These are phyloP conservation scores for Craniophora ligustri DNA, from an alignment of 2,888 invertebrate genomes.

Conservation along the genomic window DNA sequence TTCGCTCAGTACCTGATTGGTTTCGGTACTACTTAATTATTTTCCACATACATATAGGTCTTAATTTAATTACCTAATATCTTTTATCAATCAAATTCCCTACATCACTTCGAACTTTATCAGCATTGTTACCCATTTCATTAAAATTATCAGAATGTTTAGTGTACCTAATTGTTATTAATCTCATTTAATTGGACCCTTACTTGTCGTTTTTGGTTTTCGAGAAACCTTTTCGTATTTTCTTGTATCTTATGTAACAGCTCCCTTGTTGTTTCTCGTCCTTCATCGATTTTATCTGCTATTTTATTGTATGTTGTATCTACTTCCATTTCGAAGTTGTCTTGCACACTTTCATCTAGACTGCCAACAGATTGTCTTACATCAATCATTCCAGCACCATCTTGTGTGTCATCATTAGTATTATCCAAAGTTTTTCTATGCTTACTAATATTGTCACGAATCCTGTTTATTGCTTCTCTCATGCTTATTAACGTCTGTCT, in stretches of 20 bases:
- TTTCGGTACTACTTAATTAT: no score
- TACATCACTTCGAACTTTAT: background rate
- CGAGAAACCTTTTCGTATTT: conserved; percentile 12
- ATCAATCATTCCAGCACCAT: conserved; percentile 40
- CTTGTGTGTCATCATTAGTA: conserved; percentile 8
- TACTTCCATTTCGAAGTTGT: conserved; percentile 18
- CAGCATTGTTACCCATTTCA: background rate
- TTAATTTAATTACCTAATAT: no score
- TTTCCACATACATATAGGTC: no score
- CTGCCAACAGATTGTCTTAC: conserved; percentile 11
- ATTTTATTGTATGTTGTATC: conserved; percentile 22
- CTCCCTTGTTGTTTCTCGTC: background rate
- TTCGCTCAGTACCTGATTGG: no score
- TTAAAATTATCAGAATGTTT: conserved; percentile 1
- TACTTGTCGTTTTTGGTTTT: conserved; percentile 10
- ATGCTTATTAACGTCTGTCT: conserved; percentile 26
- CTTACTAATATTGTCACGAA: conserved; percentile 22
- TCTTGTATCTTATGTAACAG: conserved; percentile 8
- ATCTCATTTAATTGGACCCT: background rate
- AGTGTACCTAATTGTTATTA: no score
- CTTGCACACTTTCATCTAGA: background rate
- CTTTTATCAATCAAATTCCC: no score
- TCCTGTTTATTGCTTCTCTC: conserved; percentile 18
- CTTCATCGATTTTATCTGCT: conserved; percentile 4
- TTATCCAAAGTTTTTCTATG: background rate